Evolutionary conservation across 2,888 invertebrate genomes (phyloP).

Genomic region (Phragmatobia fuliginosa): DNA sequence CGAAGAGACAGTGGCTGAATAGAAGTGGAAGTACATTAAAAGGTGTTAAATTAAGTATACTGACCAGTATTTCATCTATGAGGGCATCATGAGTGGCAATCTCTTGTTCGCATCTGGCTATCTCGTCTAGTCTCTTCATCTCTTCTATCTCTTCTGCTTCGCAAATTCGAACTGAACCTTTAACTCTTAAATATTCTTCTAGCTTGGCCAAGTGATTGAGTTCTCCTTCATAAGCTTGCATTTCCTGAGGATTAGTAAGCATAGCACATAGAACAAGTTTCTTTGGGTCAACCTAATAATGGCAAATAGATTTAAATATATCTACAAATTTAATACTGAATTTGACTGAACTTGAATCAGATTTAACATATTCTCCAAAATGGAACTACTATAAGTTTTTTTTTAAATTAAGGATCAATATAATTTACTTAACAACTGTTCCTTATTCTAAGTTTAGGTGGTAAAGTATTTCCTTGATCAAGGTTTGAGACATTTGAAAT

Average conservation of each 20-base stretch:
- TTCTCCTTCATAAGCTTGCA: slow-evolving; percentile 94
- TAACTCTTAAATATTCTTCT: slow-evolving; percentile 93
- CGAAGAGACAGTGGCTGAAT: too few relatives aligned
- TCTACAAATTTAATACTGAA: too few relatives aligned
- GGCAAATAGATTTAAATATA: too few relatives aligned
- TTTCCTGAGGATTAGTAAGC: slow-evolving; percentile 90
- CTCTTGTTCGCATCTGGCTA: slow-evolving; percentile 90
- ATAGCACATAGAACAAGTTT: not conserved
- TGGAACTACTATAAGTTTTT: too few relatives aligned
- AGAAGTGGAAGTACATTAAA: not conserved
- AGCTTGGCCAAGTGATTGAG: slow-evolving; percentile 94
- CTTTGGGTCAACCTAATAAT: not conserved
- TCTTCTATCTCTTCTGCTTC: slow-evolving; percentile 91
- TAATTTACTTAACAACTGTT: too few relatives aligned
- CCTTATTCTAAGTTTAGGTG: too few relatives aligned
- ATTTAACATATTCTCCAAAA: too few relatives aligned
- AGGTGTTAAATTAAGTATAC: slow-evolving; percentile 28
- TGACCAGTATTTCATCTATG: slow-evolving; percentile 90
- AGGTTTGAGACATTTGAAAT: too few relatives aligned
- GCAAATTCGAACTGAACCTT: slow-evolving; percentile 92
- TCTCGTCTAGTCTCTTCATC: slow-evolving; percentile 89
- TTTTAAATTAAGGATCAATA: too few relatives aligned
- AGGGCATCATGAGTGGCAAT: slow-evolving; percentile 90
- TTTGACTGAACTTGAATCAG: too few relatives aligned
- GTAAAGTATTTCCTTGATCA: not conserved